Evolutionary conservation across 2,797 vertebrate genomes (phyloP), one percentile per base, ranked within the genome.

Genomic region (Sebastiscus tertius): DNA sequence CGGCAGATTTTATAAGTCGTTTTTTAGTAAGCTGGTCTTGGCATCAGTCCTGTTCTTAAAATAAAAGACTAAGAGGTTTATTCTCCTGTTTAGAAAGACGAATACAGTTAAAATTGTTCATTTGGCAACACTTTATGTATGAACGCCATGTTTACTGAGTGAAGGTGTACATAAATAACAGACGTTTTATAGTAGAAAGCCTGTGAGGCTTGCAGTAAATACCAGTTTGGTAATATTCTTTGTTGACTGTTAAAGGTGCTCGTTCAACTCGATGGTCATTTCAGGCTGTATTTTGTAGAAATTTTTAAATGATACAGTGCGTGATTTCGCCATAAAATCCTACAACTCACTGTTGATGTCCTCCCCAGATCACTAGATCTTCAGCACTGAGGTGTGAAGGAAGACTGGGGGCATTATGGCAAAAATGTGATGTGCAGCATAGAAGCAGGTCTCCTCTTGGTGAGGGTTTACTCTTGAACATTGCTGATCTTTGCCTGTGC

Each of bases 1-100:
- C 33, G 78, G 67, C 14, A 82, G 82, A 86, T 77, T 83, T 88
- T 36, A 78, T 74, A 80, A 84, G 77, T 74, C 39, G 80, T 84
- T 83, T 75, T 72, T 75, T 39, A 20, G 62, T 87, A 80, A 89
- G 75, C 86, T 85, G 59, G 55, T 56, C 27, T 56, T 82, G 86
- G 88, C 84, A 76, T 69, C 64, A 60, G 71, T 24, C 6, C 65
- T 65, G 72, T 13, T 79, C 87, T 88, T 69, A 86, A 88, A 92
- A 88, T 88, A 88, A 86, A 77, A 59, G 46, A 71, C 85, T 90
- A 88, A 89, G 87, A 92, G 89, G 88, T 90, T 92, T 87, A 93
- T 68, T 79, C 52, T 76, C 62, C 18, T 3, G 26, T 83, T 87
- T 62, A 74, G 69, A 78, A 66, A 78, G 71, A 52, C 16, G 20